phyloP scores from a whole-genome alignment of 2,888 invertebrate species.

The Rhagonycha fulva region DNA sequence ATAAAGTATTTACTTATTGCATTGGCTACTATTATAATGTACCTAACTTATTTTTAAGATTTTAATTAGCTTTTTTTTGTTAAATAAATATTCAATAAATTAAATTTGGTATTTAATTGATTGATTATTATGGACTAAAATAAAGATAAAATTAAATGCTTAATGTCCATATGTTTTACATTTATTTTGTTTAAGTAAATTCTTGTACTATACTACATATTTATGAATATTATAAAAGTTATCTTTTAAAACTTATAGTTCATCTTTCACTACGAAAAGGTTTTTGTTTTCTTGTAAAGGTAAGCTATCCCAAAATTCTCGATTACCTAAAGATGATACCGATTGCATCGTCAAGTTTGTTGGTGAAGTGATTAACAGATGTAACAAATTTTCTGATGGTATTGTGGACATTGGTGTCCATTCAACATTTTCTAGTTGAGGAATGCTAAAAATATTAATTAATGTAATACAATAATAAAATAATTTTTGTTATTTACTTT shows the following conservation, averaged over 20 bases:
- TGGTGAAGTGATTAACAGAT: slow-evolving; percentile 60
- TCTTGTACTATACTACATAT: not conserved
- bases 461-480: not conserved
- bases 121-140: too few species aligned
- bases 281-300: slow-evolving; percentile 64
- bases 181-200: not conserved
- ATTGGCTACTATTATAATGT: not conserved
- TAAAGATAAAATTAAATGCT: too few species aligned
- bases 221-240: too few species aligned
- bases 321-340: slow-evolving; percentile 59
- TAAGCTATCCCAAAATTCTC: slow-evolving; percentile 65
- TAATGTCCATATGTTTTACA: not conserved
- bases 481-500: slow-evolving; percentile 57
- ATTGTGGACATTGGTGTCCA: slow-evolving; percentile 59
- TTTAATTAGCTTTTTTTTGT: not conserved
- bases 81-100: not conserved
- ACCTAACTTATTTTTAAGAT: not conserved
- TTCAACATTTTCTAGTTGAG: slow-evolving; percentile 43
- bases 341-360: slow-evolving; percentile 55
- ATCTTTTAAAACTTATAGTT: slow-evolving; percentile 49
- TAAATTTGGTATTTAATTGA: too few species aligned
- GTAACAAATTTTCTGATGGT: slow-evolving; percentile 54
- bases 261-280: slow-evolving; percentile 52
- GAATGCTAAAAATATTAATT: slow-evolving; percentile 30
- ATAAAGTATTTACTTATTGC: not conserved